phyloP scores from a whole-genome alignment of 2,113 vertebrate species.

The Gymnogyps californianus region DNA sequence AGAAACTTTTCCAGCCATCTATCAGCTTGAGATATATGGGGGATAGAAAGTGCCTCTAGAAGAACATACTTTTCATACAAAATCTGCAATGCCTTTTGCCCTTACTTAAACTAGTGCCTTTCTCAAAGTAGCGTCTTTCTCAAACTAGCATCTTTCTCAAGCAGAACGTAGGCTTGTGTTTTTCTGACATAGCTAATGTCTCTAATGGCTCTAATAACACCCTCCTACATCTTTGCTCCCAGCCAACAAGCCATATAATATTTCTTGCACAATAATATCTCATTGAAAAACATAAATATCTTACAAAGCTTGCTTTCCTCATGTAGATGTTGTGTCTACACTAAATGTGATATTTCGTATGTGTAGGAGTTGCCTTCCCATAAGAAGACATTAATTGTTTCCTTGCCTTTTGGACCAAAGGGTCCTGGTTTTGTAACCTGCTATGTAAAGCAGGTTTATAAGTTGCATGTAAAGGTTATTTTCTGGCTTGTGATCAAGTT shows the following conservation, averaged over 20 bases:
- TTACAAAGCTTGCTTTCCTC: not conserved
- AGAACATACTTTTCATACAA: not conserved
- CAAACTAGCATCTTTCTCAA: not conserved
- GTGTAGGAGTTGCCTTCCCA: not conserved
- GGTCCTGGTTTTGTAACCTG: not conserved
- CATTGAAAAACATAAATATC: not conserved
- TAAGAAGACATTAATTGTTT: not conserved
- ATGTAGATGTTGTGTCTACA: not conserved
- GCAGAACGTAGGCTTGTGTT: not conserved
- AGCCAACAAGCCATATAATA: not conserved
- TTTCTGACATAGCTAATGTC: not conserved
- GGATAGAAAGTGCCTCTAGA: not conserved
- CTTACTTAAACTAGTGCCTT: not conserved
- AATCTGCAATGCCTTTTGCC: not conserved
- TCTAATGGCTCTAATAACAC: not conserved
- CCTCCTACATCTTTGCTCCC: not conserved
- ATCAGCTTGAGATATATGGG: not conserved
- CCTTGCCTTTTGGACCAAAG: not conserved
- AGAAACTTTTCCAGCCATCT: not conserved
- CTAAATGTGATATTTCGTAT: not conserved
- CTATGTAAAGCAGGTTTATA: not conserved
- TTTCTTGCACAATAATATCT: constrained; percentile 10
- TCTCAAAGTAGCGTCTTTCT: not conserved
- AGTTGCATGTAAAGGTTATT: not conserved
- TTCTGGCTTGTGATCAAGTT: not conserved